Evolutionary conservation across 1,140 invertebrate genomes (phyloP), one percentile per base, ranked within the genome.

Genomic region (Saxidomus purpurata): DNA sequence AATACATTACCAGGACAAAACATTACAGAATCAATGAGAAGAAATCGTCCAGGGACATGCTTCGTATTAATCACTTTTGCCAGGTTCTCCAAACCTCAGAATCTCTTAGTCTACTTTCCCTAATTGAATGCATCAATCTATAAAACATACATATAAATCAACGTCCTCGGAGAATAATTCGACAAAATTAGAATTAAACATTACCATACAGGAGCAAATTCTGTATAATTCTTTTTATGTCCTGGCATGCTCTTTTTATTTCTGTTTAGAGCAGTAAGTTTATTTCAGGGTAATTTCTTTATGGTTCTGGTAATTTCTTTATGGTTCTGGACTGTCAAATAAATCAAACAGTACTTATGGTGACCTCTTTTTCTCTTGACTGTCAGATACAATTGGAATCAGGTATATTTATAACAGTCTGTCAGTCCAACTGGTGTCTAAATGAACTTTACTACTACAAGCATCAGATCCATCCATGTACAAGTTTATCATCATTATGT

Each of bases 131-230:
- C 6, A 71, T 3, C 13, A 38, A 40, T 71, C 34, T 71, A 36
- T 71, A 71, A 71, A 71, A 71, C 34, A 71, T 38, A 71, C n/a
- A 71, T 71, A 71, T 36, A 71, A 71, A 71, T 13, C 67, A 4
- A 38, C 9, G 38, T 38, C 34, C 34, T 34, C 17, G 1, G 34
- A 28, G 22, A 9, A 71, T 13, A 4, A 71, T 15, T 71, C 2
- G 36, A 17, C 31, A 36, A 28, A 40, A 71, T 28, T 71, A 71
- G 34, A 15, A 71, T 38, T 28, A 71, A 67, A 38, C 34, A 71
- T 40, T 71, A 38, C 67, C 67, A 71, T 38, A 38, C 34, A 38
- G 67, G 36, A 36, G 36, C 34, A 71, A 71, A 71, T 38, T 71
- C 36, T 22, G 25, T 28, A 31, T 11, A 67, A 34, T 67, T 8